Evolutionary conservation across 2,113 vertebrate species (phyloP), one percentile per base, ranked within the genome.

Genomic region (Chitala chitala): DNA sequence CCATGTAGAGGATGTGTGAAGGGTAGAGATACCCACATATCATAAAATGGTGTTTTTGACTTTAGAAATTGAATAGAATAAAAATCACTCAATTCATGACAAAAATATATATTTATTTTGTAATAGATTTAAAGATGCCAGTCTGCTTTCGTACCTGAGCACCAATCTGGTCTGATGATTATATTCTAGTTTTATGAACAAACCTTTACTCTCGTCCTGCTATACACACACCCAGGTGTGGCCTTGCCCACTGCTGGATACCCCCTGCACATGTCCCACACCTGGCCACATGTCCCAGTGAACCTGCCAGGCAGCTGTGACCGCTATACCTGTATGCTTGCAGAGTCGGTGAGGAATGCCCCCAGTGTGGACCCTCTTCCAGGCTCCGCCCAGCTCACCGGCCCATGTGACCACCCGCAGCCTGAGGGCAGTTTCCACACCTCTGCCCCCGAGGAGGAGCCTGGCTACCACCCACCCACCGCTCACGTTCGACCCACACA

Each of bases 291-390:
- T n/a, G n/a, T n/a, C n/a, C n/a, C n/a, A n/a, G n/a, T n/a, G n/a
- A n/a, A n/a, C 33, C 17, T 29, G 4, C 33, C 15, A 1, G 20
- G 12, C 31, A 17, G n/a, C 56, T 6, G 20, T 71, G 53, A 58
- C 40, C 0, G 2, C 46, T 53, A 48, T 50, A 46, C 26, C 22
- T 40, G 24, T 74, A 31, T 36, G 59, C 24, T 53, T 33, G 10
- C 84, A 99, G 96, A 99, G 75, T 96, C 96, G 0, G 89, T 96
- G 75, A 93, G 95, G 77, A 98, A 96, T 75, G 94, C 95, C 4
- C 93, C 96, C n/a, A 95, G 92, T 83, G 89, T 92, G 0, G 96
- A 98, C 82, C 93, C 95, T 61, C 91, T 94, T 81, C 93, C 94
- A 0, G 85, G 92, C 2, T 92, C 93, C 50, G 91, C 90, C 0